A percentile compares a stretch with the other conserved stretches of the same genome.
Evolutionary conservation across 2,113 vertebrate species (phyloP).

Genomic region (Hylia prasina): DNA sequence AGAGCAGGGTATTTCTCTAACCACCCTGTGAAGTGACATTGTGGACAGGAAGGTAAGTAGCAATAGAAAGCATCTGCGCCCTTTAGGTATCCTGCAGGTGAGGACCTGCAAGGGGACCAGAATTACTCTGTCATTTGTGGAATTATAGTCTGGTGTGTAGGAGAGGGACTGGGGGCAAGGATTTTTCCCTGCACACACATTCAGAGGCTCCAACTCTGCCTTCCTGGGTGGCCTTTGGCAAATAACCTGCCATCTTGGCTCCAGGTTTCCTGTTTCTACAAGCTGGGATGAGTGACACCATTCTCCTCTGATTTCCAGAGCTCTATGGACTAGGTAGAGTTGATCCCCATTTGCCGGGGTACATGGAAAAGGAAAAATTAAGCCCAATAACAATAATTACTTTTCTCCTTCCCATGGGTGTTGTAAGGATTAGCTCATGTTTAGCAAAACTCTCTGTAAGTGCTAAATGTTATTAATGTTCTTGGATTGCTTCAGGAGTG

Average conservation of each 20-base stretch:
- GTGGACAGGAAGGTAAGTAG: neutral
- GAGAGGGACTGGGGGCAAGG: neutral
- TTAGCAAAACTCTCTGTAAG: conserved; percentile 27
- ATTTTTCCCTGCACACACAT: neutral
- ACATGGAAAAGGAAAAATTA: conserved; percentile 2
- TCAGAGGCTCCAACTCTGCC: neutral
- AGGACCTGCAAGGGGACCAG: neutral
- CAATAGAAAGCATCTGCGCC: rapidly evolving
- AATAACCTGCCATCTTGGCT: neutral
- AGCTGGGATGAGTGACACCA: neutral
- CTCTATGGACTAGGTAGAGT: neutral
- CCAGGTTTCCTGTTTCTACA: neutral
- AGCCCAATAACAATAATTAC: neutral
- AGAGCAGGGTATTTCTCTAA: neutral
- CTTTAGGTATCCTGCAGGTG: neutral
- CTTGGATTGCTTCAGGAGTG: neutral
- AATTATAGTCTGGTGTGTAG: neutral
- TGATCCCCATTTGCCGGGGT: neutral
- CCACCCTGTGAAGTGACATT: neutral
- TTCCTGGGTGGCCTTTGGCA: conserved; percentile 13
- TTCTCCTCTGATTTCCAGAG: neutral
- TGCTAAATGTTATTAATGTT: neutral
- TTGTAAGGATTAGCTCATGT: conserved; percentile 53
- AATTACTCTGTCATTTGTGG: neutral
- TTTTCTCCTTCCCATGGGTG: conserved; percentile 34